phyloP scores from a whole-genome alignment of 2,113 vertebrate species.

The Ophiodon elongatus region DNA sequence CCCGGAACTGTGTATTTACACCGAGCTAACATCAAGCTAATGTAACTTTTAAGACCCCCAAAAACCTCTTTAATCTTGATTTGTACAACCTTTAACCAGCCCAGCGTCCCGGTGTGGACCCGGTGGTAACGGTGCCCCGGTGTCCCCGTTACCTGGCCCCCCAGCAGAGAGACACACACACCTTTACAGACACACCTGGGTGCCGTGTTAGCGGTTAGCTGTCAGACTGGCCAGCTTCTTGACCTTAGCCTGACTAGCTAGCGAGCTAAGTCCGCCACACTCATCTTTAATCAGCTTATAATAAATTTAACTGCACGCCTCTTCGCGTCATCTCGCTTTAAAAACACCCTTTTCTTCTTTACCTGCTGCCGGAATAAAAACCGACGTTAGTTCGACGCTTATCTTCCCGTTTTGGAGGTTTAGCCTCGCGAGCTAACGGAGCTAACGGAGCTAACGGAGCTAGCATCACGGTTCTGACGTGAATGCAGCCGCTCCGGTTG shows the following conservation, averaged over 20 bases:
- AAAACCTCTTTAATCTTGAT: background rate
- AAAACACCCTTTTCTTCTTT: background rate
- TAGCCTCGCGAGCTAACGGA: conserved; percentile 59
- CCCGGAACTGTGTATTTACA: background rate
- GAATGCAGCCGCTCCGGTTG: conserved; percentile 61
- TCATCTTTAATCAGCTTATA: conserved; percentile 11
- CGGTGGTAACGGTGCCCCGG: background rate
- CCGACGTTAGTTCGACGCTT: conserved; percentile 24
- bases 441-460: conserved; percentile 74
- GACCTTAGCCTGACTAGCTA: conserved; percentile 81
- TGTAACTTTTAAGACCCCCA: conserved; percentile 28
- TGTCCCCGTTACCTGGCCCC: background rate
- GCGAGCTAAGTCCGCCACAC: conserved; percentile 22
- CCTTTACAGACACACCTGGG: background rate
- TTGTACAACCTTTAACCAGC: background rate
- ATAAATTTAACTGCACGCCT: background rate
- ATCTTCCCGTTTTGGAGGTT: conserved; percentile 40
- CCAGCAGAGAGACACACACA: background rate
- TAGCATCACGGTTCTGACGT: conserved; percentile 55
- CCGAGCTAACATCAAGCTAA: conserved; percentile 21
- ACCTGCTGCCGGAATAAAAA: conserved; percentile 1
- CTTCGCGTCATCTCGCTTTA: background rate
- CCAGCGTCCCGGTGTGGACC: background rate
- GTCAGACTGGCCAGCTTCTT: conserved; percentile 72
- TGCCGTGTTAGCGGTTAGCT: conserved; percentile 10